Conservation (phyloP, 2,113 vertebrate species). For the Dromaius novaehollandiae region DNA sequence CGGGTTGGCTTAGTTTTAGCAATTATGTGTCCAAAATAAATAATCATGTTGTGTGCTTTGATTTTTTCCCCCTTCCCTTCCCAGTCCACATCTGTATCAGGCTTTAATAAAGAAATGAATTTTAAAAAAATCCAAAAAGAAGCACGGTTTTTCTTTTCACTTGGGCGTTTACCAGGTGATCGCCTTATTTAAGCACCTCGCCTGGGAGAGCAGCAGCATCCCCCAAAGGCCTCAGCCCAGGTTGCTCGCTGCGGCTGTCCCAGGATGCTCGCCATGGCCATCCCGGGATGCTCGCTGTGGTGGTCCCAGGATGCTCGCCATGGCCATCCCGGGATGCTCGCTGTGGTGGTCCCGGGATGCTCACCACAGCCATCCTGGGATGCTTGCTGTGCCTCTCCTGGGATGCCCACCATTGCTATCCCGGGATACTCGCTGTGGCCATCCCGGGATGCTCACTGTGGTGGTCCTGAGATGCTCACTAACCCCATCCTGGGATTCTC, state of each 20-base stretch:
- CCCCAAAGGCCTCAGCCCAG: accelerated
- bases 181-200: accelerated
- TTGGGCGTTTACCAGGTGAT: not conserved
- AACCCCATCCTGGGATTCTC: not conserved
- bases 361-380: accelerated
- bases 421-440: accelerated
- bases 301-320: not conserved
- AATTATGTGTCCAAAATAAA: not conserved
- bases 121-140: not conserved
- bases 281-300: accelerated
- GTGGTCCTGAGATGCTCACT: not conserved
- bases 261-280: too few relatives aligned
- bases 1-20: not conserved
- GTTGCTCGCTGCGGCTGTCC: not conserved
- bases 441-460: accelerated
- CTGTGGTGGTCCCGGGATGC: not conserved
- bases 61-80: not conserved
- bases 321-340: too few relatives aligned
- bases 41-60: not conserved
- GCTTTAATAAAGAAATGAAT: slow-evolving; percentile 61
- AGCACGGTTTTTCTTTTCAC: not conserved
- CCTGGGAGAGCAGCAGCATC: not conserved
- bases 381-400: accelerated
- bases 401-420: not conserved
- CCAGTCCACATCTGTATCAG: not conserved